Percentiles rank a stretch among this genome's conserved stretches.
Conservation (phyloP, 2,888 invertebrate species). For the Abrostola triplasia region DNA sequence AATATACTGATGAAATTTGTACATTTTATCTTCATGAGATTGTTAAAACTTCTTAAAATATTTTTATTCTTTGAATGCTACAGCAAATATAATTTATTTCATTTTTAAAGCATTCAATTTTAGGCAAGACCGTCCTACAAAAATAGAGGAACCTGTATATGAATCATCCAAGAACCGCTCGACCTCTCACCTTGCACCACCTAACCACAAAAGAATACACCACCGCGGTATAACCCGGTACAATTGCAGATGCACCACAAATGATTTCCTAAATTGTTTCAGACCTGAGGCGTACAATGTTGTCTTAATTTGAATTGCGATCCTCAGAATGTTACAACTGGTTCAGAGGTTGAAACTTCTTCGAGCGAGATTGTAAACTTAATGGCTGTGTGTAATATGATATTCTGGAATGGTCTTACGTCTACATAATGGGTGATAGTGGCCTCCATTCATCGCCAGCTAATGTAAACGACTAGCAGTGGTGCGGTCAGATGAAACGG, state of each 20-base stretch:
- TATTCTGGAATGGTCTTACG: neutral
- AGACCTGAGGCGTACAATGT: constrained; percentile 66
- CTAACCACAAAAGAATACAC: constrained; percentile 69
- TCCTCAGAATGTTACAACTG: constrained; percentile 34
- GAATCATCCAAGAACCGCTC: constrained; percentile 18
- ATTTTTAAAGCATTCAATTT: too few species aligned
- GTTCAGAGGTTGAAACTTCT: constrained; percentile 9
- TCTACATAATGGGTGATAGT: neutral
- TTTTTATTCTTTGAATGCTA: too few species aligned
- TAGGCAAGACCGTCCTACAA: neutral
- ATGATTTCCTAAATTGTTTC: constrained; percentile 81
- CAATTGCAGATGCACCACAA: constrained; percentile 77
- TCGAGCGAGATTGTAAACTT: constrained; percentile 30
- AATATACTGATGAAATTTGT: too few species aligned
- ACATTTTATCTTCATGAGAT: too few species aligned
- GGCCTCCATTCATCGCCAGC: too few species aligned
- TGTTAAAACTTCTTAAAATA: too few species aligned
- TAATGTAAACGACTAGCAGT: too few species aligned
- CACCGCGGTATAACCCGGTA: constrained; percentile 74
- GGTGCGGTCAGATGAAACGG: too few species aligned
- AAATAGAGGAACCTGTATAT: neutral
- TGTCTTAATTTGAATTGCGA: constrained; percentile 61
- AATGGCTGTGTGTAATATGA: constrained; percentile 17
- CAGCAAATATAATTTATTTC: too few species aligned
- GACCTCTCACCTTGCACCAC: constrained; percentile 46